Conservation (phyloP, 2,797 vertebrate genomes). For the Sylvilagus floridanus region DNA sequence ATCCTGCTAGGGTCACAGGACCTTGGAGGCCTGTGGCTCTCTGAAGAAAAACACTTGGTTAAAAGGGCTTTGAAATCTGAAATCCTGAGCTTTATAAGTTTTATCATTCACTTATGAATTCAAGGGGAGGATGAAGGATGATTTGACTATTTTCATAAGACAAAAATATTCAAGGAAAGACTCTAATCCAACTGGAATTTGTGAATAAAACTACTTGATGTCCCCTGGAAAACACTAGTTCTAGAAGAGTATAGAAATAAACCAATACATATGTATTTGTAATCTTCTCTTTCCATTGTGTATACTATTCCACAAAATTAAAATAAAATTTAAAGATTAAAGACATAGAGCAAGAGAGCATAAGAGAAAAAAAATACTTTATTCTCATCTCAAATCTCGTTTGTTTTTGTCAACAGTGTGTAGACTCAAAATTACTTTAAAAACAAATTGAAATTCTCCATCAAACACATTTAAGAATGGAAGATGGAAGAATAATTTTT, state of each 20-base stretch:
- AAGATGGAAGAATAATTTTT: constrained; percentile 33
- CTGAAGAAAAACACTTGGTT: constrained; percentile 20
- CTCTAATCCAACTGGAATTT: constrained; percentile 27
- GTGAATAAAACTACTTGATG: constrained; percentile 27
- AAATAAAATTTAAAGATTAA: constrained; percentile 44
- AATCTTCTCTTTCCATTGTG: constrained; percentile 22
- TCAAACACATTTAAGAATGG: constrained; percentile 27
- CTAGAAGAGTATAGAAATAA: constrained; percentile 31
- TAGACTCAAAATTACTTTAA: constrained; percentile 60
- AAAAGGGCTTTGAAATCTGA: constrained; percentile 24
- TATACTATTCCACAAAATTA: constrained; percentile 54
- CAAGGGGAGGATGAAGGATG: background rate
- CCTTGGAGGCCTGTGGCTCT: constrained; percentile 14
- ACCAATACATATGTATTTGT: constrained; percentile 37
- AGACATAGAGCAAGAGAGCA: background rate
- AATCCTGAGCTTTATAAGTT: constrained; percentile 48
- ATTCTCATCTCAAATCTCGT: constrained; percentile 39
- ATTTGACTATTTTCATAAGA: constrained; percentile 60
- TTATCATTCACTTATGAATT: constrained; percentile 51
- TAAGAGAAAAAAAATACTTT: constrained; percentile 20
- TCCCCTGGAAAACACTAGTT: constrained; percentile 31
- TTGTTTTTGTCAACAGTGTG: constrained; percentile 61
- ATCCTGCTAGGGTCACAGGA: background rate
- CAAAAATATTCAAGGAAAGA: constrained; percentile 43
- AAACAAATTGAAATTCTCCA: constrained; percentile 18